Percentiles rank a stretch among this genome's conserved stretches.
phyloP scores from a whole-genome alignment of 2,113 vertebrate genomes.

The Piliocolobus tephrosceles region DNA sequence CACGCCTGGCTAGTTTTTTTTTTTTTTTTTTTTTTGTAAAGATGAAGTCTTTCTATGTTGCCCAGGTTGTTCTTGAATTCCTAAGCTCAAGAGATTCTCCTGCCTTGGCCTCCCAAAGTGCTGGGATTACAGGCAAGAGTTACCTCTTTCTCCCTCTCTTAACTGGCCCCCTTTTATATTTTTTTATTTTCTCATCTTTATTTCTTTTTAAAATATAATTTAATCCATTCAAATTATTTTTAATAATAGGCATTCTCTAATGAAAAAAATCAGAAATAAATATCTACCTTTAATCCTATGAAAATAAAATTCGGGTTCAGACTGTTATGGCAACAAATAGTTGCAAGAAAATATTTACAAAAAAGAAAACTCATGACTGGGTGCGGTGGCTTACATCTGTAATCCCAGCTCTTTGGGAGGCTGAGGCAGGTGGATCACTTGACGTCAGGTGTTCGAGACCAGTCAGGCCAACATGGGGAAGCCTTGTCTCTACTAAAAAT shows the following conservation, averaged over 20 bases:
- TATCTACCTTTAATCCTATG: constrained; percentile 10
- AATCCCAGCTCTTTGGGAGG: too few species aligned
- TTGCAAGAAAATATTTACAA: background rate
- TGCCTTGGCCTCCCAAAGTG: too few species aligned
- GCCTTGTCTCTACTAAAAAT: too few species aligned
- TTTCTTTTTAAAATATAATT: constrained; percentile 1
- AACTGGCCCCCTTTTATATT: background rate
- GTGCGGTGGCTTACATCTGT: too few species aligned
- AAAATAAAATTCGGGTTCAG: constrained; percentile 4
- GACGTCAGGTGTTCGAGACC: too few species aligned
- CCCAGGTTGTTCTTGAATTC: background rate
- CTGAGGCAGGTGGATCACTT: too few species aligned
- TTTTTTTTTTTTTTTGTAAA: background rate
- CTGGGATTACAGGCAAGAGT: too few species aligned
- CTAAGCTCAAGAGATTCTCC: background rate
- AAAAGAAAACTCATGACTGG: background rate
- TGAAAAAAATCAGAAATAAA: constrained; percentile 33
- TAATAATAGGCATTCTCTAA: background rate
- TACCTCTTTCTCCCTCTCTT: background rate
- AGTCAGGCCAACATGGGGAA: too few species aligned
- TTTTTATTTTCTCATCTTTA: background rate
- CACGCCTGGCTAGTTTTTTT: background rate
- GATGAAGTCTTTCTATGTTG: background rate
- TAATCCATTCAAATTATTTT: background rate
- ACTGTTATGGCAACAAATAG: background rate